Conservation (phyloP, 2,888 invertebrate genomes). For the Eremobia ochroleuca region DNA sequence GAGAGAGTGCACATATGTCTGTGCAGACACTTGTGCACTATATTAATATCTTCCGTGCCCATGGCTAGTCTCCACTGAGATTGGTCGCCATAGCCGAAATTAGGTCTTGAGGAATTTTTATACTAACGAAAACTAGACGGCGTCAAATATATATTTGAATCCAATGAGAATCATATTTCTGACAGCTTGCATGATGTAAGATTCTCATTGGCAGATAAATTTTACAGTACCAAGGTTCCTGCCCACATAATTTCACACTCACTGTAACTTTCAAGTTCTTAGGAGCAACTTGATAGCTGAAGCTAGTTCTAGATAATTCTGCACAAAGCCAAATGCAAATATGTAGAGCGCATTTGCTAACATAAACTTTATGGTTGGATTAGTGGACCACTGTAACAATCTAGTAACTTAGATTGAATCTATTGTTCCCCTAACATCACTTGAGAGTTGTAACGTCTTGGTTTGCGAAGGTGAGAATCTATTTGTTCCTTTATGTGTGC, state of each 20-base stretch:
- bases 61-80: too few species aligned
- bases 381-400: neutral
- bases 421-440: neutral
- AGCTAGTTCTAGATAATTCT: neutral
- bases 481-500: neutral
- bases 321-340: slow-evolving; percentile 30
- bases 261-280: neutral
- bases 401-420: slow-evolving; percentile 27
- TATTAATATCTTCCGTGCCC: too few species aligned
- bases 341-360: slow-evolving; percentile 1
- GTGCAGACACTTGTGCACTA: too few species aligned
- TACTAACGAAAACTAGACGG: too few species aligned
- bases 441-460: neutral
- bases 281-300: neutral
- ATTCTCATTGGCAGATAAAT: neutral
- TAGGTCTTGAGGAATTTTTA: too few species aligned
- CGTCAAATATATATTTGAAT: too few species aligned
- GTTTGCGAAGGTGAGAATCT: neutral
- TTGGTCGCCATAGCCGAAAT: too few species aligned
- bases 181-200: neutral
- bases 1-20: too few species aligned
- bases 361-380: slow-evolving; percentile 17
- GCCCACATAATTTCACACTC: neutral
- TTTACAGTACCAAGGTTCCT: neutral
- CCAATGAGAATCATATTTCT: too few species aligned